Evolutionary conservation across 2,888 invertebrate genomes (phyloP).

Genomic region (Dendrolimus houi): DNA sequence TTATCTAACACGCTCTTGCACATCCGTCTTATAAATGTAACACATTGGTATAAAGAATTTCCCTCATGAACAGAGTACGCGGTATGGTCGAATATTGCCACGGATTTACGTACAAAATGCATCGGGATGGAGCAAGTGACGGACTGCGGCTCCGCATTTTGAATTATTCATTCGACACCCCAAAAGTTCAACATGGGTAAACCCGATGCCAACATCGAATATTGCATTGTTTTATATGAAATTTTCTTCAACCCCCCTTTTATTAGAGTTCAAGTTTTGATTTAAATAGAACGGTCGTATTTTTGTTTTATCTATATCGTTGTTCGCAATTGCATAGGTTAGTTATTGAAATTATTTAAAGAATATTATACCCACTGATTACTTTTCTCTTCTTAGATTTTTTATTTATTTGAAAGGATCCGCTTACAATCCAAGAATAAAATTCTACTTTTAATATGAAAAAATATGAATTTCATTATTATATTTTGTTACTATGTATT

Average conservation of each 20-base stretch:
- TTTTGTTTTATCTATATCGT: neutral
- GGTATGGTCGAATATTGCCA: slow-evolving; percentile 49
- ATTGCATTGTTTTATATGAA: slow-evolving; percentile 62
- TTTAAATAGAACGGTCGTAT: slow-evolving; percentile 6
- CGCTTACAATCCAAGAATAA: too few species aligned
- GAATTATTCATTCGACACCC: slow-evolving; percentile 67
- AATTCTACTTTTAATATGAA: too few species aligned
- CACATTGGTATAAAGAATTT: slow-evolving; percentile 42
- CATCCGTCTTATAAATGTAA: slow-evolving; percentile 31
- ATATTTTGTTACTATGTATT: too few species aligned
- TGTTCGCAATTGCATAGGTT: neutral
- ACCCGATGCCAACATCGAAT: slow-evolving; percentile 41
- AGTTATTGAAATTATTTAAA: neutral
- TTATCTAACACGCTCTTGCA: slow-evolving; percentile 15
- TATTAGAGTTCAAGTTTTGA: slow-evolving; percentile 23
- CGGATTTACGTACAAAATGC: slow-evolving; percentile 65
- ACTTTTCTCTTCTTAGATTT: too few species aligned
- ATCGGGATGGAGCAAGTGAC: slow-evolving; percentile 54
- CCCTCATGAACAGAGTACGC: slow-evolving; percentile 47
- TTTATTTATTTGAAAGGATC: too few species aligned
- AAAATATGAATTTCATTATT: too few species aligned
- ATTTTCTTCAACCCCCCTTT: slow-evolving; percentile 29
- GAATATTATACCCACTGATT: too few species aligned
- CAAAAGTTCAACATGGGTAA: slow-evolving; percentile 43
- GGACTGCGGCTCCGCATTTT: slow-evolving; percentile 65